Conservation (phyloP, 1,140 invertebrate species). For the Acromyrmex echinatior region DNA sequence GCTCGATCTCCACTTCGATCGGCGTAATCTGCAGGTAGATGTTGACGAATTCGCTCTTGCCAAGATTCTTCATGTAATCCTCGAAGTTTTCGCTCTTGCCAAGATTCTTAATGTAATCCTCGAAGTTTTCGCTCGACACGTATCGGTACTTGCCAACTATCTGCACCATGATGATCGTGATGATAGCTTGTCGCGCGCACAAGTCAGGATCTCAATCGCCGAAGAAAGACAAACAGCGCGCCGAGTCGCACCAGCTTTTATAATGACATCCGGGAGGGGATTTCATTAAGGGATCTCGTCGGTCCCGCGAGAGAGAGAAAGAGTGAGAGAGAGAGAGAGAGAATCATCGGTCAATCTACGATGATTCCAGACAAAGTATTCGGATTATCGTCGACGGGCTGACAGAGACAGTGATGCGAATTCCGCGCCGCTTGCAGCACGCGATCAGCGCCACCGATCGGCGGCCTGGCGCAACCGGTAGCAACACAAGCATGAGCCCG, state of each 20-base stretch:
- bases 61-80: constrained; percentile 81
- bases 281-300: constrained; percentile 22
- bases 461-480: too few species aligned
- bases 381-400: constrained; percentile 64
- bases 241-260: constrained; percentile 75
- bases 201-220: not conserved
- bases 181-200: constrained; percentile 15
- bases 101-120: constrained; percentile 81
- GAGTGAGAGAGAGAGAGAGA: not conserved
- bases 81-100: constrained; percentile 82
- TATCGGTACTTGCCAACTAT: constrained; percentile 83
- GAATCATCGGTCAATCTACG: constrained; percentile 56
- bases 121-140: constrained; percentile 82
- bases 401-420: constrained; percentile 3
- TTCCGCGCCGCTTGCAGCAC: too few species aligned
- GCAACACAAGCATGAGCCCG: too few species aligned
- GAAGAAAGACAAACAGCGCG: constrained; percentile 37
- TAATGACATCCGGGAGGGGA: constrained; percentile 69
- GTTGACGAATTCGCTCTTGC: constrained; percentile 66
- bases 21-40: constrained; percentile 77
- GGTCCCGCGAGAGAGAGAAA: not conserved
- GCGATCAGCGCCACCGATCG: too few species aligned
- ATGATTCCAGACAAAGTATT: constrained; percentile 68
- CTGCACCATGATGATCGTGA: constrained; percentile 76
- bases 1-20: constrained; percentile 75